These are phyloP conservation scores for Rhinichthys klamathensis DNA, from an alignment of 2,113 vertebrate species.

Conservation along the genomic window DNA sequence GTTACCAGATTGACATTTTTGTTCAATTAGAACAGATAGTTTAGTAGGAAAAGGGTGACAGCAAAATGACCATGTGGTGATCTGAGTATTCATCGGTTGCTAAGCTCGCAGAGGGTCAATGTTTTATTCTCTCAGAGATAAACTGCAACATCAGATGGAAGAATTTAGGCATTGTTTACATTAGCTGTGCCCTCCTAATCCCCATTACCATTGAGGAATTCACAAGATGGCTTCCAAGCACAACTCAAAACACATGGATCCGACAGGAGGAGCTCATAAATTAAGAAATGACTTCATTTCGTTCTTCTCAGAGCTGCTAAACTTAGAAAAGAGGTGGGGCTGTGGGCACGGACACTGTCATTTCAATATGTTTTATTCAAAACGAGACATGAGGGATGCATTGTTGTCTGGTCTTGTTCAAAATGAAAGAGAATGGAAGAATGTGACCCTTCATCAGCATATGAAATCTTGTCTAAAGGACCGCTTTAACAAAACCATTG, in stretches of 20 bases:
- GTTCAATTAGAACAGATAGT: conserved; percentile 25
- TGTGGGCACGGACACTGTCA: conserved; percentile 38
- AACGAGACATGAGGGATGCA: conserved; percentile 50
- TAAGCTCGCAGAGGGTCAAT: conserved; percentile 19
- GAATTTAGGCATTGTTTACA: conserved; percentile 59
- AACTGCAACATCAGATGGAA: conserved; percentile 36
- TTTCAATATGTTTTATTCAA: conserved; percentile 48
- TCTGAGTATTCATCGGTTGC: conserved; percentile 34
- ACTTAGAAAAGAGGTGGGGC: conserved; percentile 25
- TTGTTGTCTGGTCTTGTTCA: conserved; percentile 45
- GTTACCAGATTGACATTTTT: conserved; percentile 22
- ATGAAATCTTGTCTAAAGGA: conserved; percentile 46
- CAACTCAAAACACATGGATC: conserved; percentile 67
- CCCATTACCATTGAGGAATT: conserved; percentile 61
- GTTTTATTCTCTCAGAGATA: conserved; percentile 49
- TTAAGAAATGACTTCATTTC: conserved; percentile 51
- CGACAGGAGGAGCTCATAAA: conserved; percentile 62
- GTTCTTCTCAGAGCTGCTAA: conserved; percentile 42
- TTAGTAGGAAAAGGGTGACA: background rate
- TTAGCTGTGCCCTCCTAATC: conserved; percentile 60
- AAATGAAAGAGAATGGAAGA: conserved; percentile 38
- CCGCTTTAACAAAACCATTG: conserved; percentile 46
- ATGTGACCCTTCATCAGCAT: conserved; percentile 40
- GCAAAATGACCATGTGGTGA: conserved; percentile 29
- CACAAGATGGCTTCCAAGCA: conserved; percentile 61